phyloP scores from a whole-genome alignment of 2,797 vertebrate genomes.

The Rhodeus uyekii region DNA sequence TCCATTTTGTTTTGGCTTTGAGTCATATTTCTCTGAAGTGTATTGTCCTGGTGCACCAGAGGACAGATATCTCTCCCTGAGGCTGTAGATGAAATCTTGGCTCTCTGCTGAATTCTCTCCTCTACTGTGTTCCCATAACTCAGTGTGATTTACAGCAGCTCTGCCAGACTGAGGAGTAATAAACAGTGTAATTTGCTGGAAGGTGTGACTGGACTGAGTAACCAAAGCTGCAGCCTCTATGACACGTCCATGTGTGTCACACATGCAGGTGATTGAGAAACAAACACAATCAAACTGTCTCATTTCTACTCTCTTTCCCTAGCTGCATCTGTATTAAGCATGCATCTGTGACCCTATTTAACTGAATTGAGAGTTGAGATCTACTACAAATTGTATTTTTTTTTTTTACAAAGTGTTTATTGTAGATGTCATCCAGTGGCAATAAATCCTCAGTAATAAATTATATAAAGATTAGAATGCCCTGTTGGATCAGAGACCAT shows the following conservation, averaged over 20 bases:
- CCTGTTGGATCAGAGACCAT: not conserved
- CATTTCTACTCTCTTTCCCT: not conserved
- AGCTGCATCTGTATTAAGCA: not conserved
- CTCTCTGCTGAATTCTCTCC: slow-evolving; percentile 25
- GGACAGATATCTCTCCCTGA: slow-evolving; percentile 8
- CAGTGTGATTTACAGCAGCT: slow-evolving; percentile 69
- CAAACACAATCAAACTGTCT: slow-evolving; percentile 15
- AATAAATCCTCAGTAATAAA: not conserved
- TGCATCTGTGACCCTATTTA: not conserved
- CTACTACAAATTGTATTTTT: not conserved
- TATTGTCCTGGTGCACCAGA: slow-evolving; percentile 5
- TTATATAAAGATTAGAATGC: not conserved
- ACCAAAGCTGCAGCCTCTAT: slow-evolving; percentile 56
- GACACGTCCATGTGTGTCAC: slow-evolving; percentile 39
- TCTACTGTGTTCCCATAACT: slow-evolving; percentile 68
- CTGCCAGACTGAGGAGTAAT: slow-evolving; percentile 71
- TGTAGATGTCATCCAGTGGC: not conserved
- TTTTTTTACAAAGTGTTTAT: not conserved
- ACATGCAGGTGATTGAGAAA: slow-evolving; percentile 24
- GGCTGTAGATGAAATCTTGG: slow-evolving; percentile 25
- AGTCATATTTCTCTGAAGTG: slow-evolving; percentile 13
- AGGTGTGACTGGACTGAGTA: slow-evolving; percentile 71
- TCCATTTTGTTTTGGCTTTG: slow-evolving; percentile 12
- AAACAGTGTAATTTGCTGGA: slow-evolving; percentile 72
- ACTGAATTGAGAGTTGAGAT: too few relatives aligned